Conservation (phyloP, 2,797 vertebrate genomes). For the Allobates femoralis region DNA sequence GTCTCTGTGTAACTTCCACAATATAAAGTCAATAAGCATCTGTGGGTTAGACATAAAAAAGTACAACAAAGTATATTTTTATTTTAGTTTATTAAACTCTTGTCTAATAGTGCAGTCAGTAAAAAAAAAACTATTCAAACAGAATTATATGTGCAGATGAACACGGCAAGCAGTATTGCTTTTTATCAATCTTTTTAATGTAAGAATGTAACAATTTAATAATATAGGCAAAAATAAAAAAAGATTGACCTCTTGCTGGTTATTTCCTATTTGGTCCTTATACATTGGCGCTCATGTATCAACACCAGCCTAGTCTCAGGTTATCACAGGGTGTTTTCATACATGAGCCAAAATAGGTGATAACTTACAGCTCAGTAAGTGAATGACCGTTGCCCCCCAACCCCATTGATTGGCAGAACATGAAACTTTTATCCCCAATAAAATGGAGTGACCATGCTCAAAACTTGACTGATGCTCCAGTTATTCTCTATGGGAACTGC, state of each 20-base stretch:
- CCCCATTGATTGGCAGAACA: too few species aligned
- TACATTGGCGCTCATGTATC: not conserved
- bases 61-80: not conserved
- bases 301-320: not conserved
- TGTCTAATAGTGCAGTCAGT: slow-evolving; percentile 14
- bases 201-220: not conserved
- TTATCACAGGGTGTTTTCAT: not conserved
- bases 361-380: too few species aligned
- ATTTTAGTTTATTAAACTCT: slow-evolving; percentile 26
- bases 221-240: too few species aligned
- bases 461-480: too few species aligned
- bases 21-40: too few species aligned
- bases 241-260: not conserved
- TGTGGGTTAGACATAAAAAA: not conserved
- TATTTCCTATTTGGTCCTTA: not conserved
- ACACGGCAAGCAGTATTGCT: not conserved
- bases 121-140: not conserved
- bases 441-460: too few species aligned
- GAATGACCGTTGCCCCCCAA: too few species aligned
- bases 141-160: not conserved
- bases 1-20: too few species aligned
- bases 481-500: too few species aligned
- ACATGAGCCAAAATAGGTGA: not conserved
- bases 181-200: not conserved
- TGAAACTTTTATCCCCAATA: too few species aligned